Percentiles rank a stretch among this genome's conserved stretches.
Evolutionary conservation across 2,888 invertebrate genomes (phyloP).

Genomic region (Pyrrhosoma nymphula): DNA sequence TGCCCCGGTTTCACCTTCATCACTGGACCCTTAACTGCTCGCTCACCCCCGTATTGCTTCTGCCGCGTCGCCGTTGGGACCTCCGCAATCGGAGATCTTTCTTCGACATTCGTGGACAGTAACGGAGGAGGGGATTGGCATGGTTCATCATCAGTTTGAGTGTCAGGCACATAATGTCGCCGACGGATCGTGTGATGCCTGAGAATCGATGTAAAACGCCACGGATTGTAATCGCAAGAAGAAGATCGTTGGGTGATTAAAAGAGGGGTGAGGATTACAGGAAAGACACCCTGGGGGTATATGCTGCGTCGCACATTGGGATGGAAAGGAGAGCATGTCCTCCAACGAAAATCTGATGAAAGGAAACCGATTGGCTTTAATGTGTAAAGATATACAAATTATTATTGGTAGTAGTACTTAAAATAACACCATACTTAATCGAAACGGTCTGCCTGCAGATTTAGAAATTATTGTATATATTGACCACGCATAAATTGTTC

Average conservation of each 20-base stretch:
- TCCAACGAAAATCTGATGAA: too few species aligned
- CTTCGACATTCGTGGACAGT: background rate
- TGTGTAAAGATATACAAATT: too few species aligned
- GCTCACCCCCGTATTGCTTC: background rate
- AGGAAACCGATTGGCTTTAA: too few species aligned
- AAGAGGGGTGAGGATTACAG: background rate
- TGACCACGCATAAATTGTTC: too few species aligned
- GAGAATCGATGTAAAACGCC: background rate
- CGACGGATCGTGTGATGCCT: background rate
- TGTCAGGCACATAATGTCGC: background rate
- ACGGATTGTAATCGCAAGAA: background rate
- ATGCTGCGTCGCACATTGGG: background rate
- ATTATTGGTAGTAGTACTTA: too few species aligned
- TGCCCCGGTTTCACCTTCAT: background rate
- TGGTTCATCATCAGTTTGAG: constrained; percentile 17
- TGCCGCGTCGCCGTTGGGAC: background rate
- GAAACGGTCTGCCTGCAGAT: too few species aligned
- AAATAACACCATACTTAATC: too few species aligned
- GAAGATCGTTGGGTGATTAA: background rate
- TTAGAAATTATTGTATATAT: too few species aligned
- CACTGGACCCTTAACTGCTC: background rate
- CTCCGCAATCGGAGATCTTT: background rate
- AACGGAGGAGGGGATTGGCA: background rate
- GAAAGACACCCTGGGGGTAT: background rate
- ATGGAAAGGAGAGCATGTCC: background rate